A percentile compares a stretch with the other conserved stretches of the same genome.
These are phyloP conservation scores for Noctua janthe DNA, from an alignment of 2,888 invertebrate genomes.

Conservation along the genomic window DNA sequence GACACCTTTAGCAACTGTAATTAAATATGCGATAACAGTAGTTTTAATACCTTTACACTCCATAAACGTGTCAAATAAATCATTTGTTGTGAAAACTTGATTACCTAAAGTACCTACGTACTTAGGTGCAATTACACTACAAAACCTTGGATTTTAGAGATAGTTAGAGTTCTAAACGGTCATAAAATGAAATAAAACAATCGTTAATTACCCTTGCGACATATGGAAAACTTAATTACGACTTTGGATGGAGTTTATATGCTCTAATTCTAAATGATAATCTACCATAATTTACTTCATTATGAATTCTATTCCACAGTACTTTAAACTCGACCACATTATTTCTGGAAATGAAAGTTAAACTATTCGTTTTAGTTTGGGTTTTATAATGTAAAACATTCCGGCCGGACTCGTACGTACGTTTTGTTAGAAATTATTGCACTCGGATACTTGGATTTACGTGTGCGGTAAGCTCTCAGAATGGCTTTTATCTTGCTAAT, in stretches of 20 bases:
- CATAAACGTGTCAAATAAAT: conserved; percentile 60
- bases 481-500: conserved; percentile 68
- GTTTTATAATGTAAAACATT: conserved; percentile 59
- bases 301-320: conserved; percentile 15
- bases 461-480: conserved; percentile 61
- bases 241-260: conserved; percentile 9
- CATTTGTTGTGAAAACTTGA: conserved; percentile 53
- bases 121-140: conserved; percentile 33
- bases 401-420: conserved; percentile 43
- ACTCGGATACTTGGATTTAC: conserved; percentile 62
- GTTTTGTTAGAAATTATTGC: conserved; percentile 57
- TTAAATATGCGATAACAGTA: conserved; percentile 51
- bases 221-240: conserved; percentile 38
- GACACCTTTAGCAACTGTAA: conserved; percentile 35
- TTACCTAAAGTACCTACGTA: conserved; percentile 18
- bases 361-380: conserved; percentile 41
- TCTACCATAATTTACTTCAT: conserved; percentile 3
- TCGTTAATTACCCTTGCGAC: conserved; percentile 45
- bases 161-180: conserved; percentile 37
- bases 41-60: conserved; percentile 51
- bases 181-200: conserved; percentile 39
- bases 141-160: conserved; percentile 57
- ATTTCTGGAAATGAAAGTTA: conserved; percentile 51
- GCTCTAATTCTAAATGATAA: conserved; percentile 42
- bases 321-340: conserved; percentile 25